phyloP scores from a whole-genome alignment of 2,797 vertebrate species.

The Momotus momota region DNA sequence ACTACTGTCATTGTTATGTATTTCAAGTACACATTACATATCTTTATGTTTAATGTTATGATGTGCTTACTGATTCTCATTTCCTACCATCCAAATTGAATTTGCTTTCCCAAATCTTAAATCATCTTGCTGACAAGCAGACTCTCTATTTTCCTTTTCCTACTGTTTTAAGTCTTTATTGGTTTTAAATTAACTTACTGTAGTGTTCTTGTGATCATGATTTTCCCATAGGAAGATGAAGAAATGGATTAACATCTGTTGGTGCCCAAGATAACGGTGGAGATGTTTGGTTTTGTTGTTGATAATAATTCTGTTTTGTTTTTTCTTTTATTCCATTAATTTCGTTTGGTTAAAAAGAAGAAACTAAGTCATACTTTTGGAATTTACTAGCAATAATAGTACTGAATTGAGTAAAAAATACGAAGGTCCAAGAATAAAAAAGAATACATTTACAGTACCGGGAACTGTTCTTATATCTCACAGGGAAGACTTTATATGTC shows the following conservation, averaged over 20 bases:
- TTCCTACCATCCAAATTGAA: neutral
- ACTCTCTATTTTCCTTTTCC: neutral
- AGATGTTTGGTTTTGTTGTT: neutral
- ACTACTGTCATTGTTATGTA: neutral
- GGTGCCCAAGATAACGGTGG: neutral
- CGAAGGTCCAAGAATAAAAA: neutral
- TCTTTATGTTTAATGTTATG: neutral
- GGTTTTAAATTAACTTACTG: neutral
- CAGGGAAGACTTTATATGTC: neutral
- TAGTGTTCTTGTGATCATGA: neutral
- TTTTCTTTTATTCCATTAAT: neutral
- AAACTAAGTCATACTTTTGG: neutral
- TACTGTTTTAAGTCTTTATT: neutral
- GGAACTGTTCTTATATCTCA: neutral
- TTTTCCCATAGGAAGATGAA: neutral
- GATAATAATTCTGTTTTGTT: neutral
- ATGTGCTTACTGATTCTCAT: neutral
- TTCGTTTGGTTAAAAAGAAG: neutral
- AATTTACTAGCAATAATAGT: neutral
- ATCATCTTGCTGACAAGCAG: neutral
- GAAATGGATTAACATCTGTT: neutral
- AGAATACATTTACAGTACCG: neutral
- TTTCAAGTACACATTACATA: neutral
- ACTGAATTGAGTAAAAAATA: neutral
- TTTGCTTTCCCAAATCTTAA: neutral